phyloP scores from a whole-genome alignment of 2,888 invertebrate genomes.

The Nezara viridula region DNA sequence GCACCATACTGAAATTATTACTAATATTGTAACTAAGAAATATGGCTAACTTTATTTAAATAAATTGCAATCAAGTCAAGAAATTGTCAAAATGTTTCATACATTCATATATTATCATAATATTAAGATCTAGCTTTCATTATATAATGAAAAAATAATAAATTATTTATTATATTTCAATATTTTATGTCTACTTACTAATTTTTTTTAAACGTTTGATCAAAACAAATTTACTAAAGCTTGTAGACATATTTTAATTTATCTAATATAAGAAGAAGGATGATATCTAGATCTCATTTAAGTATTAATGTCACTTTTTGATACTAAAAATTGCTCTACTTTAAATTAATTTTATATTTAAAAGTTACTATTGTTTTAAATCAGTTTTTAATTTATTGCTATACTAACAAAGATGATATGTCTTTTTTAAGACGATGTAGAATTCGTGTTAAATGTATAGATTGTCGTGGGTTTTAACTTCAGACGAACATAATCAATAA shows the following conservation, averaged over 20 bases:
- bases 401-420: background rate
- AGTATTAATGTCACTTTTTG: background rate
- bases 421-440: background rate
- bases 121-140: background rate
- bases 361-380: background rate
- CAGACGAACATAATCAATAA: background rate
- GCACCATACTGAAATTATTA: background rate
- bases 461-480: background rate
- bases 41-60: background rate
- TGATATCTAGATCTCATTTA: background rate
- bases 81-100: background rate
- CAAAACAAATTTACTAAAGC: background rate
- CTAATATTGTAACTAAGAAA: background rate
- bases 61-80: background rate
- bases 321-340: background rate
- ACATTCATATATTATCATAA: background rate
- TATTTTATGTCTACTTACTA: background rate
- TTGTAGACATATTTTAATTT: background rate
- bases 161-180: background rate
- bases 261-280: background rate
- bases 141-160: background rate
- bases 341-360: background rate
- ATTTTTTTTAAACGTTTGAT: background rate
- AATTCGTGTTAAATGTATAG: background rate
- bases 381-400: background rate